Percentiles rank a stretch among this genome's conserved stretches.
These are phyloP conservation scores for Serripes groenlandicus DNA, from an alignment of 2,888 invertebrate genomes.

Conservation along the genomic window DNA sequence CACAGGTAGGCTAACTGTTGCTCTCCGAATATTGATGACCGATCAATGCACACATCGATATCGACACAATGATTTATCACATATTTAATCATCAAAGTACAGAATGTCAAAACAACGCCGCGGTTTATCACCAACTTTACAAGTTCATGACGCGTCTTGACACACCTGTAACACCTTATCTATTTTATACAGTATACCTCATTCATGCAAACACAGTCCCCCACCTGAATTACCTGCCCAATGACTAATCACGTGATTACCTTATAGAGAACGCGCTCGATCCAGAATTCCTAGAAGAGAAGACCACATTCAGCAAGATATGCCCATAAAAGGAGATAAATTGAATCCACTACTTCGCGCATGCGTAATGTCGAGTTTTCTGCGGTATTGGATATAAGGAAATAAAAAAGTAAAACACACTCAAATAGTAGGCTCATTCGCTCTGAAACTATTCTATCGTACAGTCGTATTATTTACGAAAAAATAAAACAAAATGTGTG, in stretches of 20 bases:
- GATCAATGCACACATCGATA: too few relatives aligned
- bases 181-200: not conserved
- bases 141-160: not conserved
- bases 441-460: too few relatives aligned
- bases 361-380: slow-evolving; percentile 41
- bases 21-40: too few relatives aligned
- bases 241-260: slow-evolving; percentile 27
- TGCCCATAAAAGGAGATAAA: slow-evolving; percentile 45
- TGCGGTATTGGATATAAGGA: slow-evolving; percentile 1
- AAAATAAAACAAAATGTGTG: slow-evolving; percentile 54
- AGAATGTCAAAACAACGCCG: too few relatives aligned
- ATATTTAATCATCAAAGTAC: too few relatives aligned
- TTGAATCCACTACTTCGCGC: slow-evolving; percentile 19
- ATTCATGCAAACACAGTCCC: not conserved
- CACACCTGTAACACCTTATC: not conserved
- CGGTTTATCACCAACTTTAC: not conserved
- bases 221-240: slow-evolving; percentile 14
- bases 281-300: not conserved
- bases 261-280: slow-evolving; percentile 21
- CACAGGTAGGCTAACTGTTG: too few relatives aligned
- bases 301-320: not conserved
- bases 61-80: too few relatives aligned
- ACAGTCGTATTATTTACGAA: too few relatives aligned
- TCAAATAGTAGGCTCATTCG: too few relatives aligned
- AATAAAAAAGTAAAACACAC: too few relatives aligned